Base-by-base conservation (phyloP, 1,140 invertebrate genomes). In the Xylocopa sonorina region DNA sequence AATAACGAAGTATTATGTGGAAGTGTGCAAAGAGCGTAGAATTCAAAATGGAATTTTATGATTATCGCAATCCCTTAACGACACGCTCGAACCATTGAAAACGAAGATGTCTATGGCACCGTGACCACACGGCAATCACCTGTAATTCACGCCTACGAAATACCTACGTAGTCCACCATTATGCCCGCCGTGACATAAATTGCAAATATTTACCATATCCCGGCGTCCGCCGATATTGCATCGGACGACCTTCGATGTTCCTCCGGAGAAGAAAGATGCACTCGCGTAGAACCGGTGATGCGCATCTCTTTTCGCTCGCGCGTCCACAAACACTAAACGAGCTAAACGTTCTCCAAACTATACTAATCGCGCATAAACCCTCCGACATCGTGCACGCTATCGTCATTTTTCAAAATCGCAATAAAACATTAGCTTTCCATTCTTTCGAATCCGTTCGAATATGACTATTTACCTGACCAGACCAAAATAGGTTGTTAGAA, bases 121-220 rank as follows among this genome's bases (percentile, higher is more conserved):
- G 55, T 55, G 38, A 72, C 64, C 50, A 43, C 48, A 57, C 50
- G 41, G n/a, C 69, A 55, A 82, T 75, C 83, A 86, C 84, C 83
- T 86, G 84, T 77, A 80, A 86, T 77, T 80, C 80, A 80, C 84
- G 76, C 84, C 84, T 64, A 86, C 76, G 60, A 82, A 82, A 79
- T 85, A 55, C 83, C 84, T 85, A 86, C 83, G 55, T 78, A 24
- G 55, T 82, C 29, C 53, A 34, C 75, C 60, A 85, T 78, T 85
- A 67, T 50, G 24, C 64, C 21, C 41, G 57, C 51, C 51, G 62
- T 82, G 84, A 85, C 84, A 86, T 76, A 78, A 71, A 85, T 82
- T 60, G 76, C 60, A 72, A 76, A 76, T 68, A 75, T 58, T 81
- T 67, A 75, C 58, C 34, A 50, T 60, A 66, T 50, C 43, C 18